Percentiles rank a stretch among this genome's conserved stretches.
These are phyloP conservation scores for Rhea pennata DNA, from an alignment of 2,113 vertebrate genomes.

Conservation along the genomic window DNA sequence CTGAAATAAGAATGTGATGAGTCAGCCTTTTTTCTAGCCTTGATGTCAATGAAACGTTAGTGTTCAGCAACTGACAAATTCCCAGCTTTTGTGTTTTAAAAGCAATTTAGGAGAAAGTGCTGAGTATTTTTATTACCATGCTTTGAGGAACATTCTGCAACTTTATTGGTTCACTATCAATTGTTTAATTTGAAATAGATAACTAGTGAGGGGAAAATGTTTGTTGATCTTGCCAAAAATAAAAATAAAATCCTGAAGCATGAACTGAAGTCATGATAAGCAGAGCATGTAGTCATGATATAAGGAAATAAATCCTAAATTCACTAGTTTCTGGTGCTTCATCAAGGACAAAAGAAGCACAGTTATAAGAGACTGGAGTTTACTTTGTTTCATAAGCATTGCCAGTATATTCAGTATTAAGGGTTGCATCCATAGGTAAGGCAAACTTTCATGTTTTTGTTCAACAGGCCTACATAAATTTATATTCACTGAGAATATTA, in stretches of 20 bases:
- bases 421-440: neutral
- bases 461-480: accelerated
- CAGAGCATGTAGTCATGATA: neutral
- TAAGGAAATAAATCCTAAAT: neutral
- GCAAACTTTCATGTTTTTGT: neutral
- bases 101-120: neutral
- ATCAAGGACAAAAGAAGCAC: neutral
- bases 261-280: neutral
- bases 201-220: neutral
- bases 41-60: neutral
- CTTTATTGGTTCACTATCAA: neutral
- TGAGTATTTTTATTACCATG: neutral
- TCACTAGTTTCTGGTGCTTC: neutral
- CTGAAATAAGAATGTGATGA: neutral
- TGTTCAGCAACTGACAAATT: neutral
- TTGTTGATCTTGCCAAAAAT: neutral
- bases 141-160: neutral
- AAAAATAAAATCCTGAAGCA: neutral
- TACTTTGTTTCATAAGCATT: neutral
- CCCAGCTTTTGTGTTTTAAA: neutral
- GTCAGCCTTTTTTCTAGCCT: neutral
- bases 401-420: neutral
- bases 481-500: neutral
- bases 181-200: neutral
- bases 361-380: neutral